A percentile compares a stretch with the other conserved stretches of the same genome.
Evolutionary conservation across 2,113 vertebrate genomes (phyloP).

Genomic region (Leptobrachium leishanense): DNA sequence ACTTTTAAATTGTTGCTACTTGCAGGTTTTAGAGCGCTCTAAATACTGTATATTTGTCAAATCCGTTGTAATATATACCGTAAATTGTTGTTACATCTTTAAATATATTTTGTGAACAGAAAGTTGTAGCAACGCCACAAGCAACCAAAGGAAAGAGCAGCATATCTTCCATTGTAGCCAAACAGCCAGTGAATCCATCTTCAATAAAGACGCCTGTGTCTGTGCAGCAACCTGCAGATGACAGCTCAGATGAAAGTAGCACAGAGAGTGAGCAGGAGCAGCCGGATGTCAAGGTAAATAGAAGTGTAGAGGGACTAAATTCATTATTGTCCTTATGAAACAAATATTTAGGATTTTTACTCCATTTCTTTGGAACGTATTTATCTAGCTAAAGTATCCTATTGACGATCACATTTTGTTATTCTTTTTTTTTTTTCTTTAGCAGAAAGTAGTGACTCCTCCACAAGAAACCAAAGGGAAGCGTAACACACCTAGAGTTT

Average conservation of each 20-base stretch:
- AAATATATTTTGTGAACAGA: background rate
- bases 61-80: too few species aligned
- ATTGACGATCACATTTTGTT: too few species aligned
- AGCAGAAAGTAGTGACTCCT: background rate
- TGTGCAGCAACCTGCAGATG: background rate
- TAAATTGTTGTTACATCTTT: too few species aligned
- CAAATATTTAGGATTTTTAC: too few species aligned
- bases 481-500: background rate
- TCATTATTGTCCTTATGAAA: too few species aligned
- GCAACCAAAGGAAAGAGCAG: background rate
- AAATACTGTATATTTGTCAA: too few species aligned
- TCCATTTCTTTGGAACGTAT: too few species aligned
- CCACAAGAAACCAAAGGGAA: background rate
- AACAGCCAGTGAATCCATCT: background rate
- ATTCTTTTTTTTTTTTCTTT: background rate
- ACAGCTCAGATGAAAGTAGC: background rate
- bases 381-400: too few species aligned
- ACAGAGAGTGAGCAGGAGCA: background rate
- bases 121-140: background rate
- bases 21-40: too few species aligned
- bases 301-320: background rate
- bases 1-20: too few species aligned
- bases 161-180: background rate
- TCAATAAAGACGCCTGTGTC: background rate
- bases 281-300: conserved; percentile 4